Base-by-base conservation (phyloP, 2,888 invertebrate genomes). In the Chaetogeoica ovagalla region DNA sequence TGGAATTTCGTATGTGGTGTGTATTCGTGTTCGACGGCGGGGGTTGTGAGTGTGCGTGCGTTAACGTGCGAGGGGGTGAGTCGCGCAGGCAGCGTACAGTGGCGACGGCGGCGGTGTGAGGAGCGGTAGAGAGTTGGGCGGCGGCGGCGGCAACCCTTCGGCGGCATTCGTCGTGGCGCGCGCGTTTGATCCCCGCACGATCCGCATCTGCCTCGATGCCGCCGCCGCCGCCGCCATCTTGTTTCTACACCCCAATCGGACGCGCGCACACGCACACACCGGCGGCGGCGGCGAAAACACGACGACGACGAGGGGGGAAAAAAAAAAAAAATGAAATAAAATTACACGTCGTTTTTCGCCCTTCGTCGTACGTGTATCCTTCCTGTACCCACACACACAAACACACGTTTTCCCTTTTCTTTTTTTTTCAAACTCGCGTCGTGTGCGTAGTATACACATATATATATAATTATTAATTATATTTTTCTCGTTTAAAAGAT, bases 231-330 rank as follows among this genome's bases (percentile, higher is more conserved):
- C 7, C 60, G 79, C 79, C 79, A 79, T 79, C 79, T 79, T 79
- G 79, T 79, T 79, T 79, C 23, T 57, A 71, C 79, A 79, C 79
- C 79, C 79, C 79, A 79, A 79, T 79, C 70, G 69, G 66, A 71
- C 70, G 70, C 52, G 60, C 62, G 69, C 68, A 48, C 68, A 60
- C 37, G 52, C 62, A 62, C 60, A 77, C 37, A 59, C 68, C 59
- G 59, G 57, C n/a, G 59, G 66, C n/a, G 48, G 23, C 68, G 52
- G 23, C 48, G 6, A 7, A 6, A 17, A 43, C 48, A 43, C 4
- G 21, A 1, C 71, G 55, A 76, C 43, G 63, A 57, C 55, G 65
- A 13, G 1, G 39, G 19, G 37, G 59, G 8, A 8, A 37, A 70
- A 37, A 23, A 23, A 30, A 68, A 62, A 48, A 73, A 57, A 75